phyloP scores from a whole-genome alignment of 2,888 invertebrate genomes.

The Gryllus longicercus region DNA sequence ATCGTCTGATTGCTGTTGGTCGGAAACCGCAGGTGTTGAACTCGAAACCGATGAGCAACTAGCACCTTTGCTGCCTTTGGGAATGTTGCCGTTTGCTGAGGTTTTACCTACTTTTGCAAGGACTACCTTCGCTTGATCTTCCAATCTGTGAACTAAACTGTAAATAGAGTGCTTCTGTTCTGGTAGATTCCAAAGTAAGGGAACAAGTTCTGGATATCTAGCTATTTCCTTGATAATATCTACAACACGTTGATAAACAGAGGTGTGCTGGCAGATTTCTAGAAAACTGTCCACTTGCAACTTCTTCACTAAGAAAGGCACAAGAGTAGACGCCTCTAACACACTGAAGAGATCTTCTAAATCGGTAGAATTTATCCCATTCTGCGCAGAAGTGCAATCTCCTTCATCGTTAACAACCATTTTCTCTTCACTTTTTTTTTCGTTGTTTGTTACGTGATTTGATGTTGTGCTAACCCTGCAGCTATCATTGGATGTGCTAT shows the following conservation, averaged over 20 bases:
- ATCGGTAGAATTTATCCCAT: constrained; percentile 27
- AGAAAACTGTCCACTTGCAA: constrained; percentile 43
- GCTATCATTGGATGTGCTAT: not conserved
- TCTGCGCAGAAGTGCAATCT: constrained; percentile 11
- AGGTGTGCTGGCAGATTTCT: constrained; percentile 44
- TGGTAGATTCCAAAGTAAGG: constrained; percentile 35
- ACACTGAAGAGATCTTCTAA: constrained; percentile 32
- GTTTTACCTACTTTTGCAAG: constrained; percentile 28
- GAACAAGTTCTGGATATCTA: constrained; percentile 32
- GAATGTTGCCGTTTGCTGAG: constrained; percentile 29
- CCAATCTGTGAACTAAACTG: constrained; percentile 30
- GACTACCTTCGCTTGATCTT: constrained; percentile 32
- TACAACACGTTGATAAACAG: constrained; percentile 39
- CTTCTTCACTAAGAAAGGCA: constrained; percentile 36
- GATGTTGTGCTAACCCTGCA: constrained; percentile 10
- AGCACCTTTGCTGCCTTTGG: not conserved
- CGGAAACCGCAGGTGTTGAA: no score
- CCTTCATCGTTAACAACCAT: not conserved
- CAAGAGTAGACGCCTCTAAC: constrained; percentile 34
- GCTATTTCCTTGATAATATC: constrained; percentile 37
- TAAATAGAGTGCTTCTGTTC: constrained; percentile 35
- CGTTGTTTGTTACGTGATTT: not conserved
- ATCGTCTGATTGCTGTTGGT: constrained; percentile 22
- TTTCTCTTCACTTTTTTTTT: not conserved
- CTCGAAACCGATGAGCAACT: not conserved